phyloP scores from a whole-genome alignment of 1,140 invertebrate genomes.

The Tenebrio molitor region DNA sequence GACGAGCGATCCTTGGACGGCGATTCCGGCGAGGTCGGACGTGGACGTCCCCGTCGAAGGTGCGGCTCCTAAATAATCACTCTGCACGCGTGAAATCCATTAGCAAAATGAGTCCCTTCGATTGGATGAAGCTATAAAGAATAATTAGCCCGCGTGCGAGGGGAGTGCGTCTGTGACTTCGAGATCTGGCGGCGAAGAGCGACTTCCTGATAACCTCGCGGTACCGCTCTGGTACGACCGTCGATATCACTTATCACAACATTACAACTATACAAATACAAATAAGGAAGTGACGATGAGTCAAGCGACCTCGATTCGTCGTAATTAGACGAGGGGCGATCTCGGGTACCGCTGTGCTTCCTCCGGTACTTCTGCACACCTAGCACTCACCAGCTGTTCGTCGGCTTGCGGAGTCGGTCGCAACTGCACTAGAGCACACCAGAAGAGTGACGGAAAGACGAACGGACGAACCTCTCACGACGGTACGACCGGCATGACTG shows the following conservation, averaged over 20 bases:
- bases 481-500: slow-evolving; percentile 18
- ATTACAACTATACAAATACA: neutral
- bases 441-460: neutral
- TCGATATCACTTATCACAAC: too few species aligned
- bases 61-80: slow-evolving; percentile 42
- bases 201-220: too few species aligned
- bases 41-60: neutral
- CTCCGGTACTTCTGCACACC: neutral
- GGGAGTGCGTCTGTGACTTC: slow-evolving; percentile 5
- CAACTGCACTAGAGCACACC: neutral
- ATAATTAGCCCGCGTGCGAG: slow-evolving; percentile 15
- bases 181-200: too few species aligned
- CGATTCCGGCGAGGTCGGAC: too few species aligned
- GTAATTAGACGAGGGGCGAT: neutral
- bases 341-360: neutral
- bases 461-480: slow-evolving; percentile 2
- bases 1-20: too few species aligned
- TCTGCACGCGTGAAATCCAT: slow-evolving; percentile 51
- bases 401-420: neutral
- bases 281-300: slow-evolving; percentile 20
- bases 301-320: slow-evolving; percentile 13
- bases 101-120: slow-evolving; percentile 41
- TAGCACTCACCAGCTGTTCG: slow-evolving; percentile 6
- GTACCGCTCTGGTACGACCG: too few species aligned
- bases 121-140: slow-evolving; percentile 40